Evolutionary conservation across 1,140 invertebrate species (phyloP).

Genomic region (Procambarus clarkii): DNA sequence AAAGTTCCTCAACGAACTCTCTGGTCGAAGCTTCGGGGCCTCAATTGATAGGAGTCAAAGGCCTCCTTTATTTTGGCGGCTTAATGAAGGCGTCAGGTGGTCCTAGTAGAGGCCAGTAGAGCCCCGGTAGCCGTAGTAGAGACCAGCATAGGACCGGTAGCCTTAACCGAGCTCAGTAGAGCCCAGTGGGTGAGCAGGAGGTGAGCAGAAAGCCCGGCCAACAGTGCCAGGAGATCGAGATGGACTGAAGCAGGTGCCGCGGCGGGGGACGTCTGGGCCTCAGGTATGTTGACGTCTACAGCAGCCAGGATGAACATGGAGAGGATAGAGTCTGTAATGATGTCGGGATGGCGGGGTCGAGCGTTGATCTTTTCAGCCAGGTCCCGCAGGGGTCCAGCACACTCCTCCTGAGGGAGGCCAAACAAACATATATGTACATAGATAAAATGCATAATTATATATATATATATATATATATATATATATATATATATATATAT

Average conservation of each 20-base stretch:
- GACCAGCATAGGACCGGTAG: neutral
- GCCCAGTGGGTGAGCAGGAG: neutral
- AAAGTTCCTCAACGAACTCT: neutral
- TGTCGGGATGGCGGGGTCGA: conserved; percentile 83
- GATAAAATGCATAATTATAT: too few species aligned
- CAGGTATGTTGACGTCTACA: conserved; percentile 84
- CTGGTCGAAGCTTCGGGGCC: neutral
- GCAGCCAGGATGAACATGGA: conserved; percentile 94
- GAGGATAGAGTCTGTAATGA: conserved; percentile 90
- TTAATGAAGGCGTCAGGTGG: conserved; percentile 38
- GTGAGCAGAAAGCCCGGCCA: neutral
- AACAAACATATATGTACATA: neutral
- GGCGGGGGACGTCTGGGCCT: conserved; percentile 64
- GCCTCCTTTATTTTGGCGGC: neutral
- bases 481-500: too few species aligned
- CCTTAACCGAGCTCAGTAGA: too few species aligned
- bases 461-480: too few species aligned
- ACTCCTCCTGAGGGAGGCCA: conserved; percentile 84
- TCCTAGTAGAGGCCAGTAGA: neutral
- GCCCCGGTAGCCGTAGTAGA: too few species aligned
- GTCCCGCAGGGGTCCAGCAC: conserved; percentile 86
- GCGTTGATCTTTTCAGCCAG: conserved; percentile 89
- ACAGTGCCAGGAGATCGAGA: neutral
- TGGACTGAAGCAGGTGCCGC: conserved; percentile 12
- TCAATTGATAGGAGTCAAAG: neutral